Evolutionary conservation across 2,113 vertebrate genomes (phyloP).

Genomic region (Hemiprocne comata): DNA sequence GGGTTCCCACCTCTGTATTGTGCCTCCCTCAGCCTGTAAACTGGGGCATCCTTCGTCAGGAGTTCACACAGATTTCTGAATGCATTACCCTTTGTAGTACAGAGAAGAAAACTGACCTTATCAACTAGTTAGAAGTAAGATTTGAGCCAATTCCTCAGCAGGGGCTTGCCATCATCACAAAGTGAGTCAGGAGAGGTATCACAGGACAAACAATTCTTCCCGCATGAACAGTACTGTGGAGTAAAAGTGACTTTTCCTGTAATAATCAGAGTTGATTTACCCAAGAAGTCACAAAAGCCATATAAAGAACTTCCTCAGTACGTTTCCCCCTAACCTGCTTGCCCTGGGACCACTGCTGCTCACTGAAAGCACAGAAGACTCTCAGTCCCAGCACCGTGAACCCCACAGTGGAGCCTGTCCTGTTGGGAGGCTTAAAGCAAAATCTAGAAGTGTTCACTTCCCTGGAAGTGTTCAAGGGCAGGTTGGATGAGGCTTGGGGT

Average conservation of each 20-base stretch:
- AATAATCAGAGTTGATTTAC: neutral
- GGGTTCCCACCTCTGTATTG: neutral
- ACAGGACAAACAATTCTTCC: neutral
- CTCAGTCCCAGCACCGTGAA: fast-evolving
- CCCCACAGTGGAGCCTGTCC: neutral
- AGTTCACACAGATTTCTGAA: neutral
- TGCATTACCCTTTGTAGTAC: neutral
- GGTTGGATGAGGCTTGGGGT: no score
- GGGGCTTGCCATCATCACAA: neutral
- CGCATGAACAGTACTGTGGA: fast-evolving
- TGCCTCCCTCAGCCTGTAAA: neutral
- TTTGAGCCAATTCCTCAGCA: neutral
- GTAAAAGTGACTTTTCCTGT: neutral
- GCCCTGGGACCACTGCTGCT: neutral
- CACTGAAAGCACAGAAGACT: neutral
- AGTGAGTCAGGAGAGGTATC: neutral
- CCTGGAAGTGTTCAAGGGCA: no score
- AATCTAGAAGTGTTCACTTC: no score
- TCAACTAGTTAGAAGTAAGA: neutral
- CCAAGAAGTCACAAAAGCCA: neutral
- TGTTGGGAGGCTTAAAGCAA: neutral
- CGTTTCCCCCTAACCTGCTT: neutral
- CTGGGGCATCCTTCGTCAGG: neutral
- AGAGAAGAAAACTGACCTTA: neutral
- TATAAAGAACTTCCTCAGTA: neutral